These are phyloP conservation scores for Rosalia funebris DNA, from an alignment of 2,888 invertebrate species.

Conservation along the genomic window DNA sequence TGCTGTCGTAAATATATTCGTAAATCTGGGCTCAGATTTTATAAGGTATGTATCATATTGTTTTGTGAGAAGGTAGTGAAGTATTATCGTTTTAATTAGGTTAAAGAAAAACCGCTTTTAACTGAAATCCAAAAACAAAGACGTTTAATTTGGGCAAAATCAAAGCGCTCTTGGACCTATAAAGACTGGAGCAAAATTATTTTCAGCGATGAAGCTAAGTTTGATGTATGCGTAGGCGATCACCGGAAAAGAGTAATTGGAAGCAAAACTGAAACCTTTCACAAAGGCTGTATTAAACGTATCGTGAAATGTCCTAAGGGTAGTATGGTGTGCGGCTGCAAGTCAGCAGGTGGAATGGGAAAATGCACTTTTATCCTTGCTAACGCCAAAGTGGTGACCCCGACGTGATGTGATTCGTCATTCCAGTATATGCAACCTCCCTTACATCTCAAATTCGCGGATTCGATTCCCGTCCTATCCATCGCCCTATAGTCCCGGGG, in stretches of 20 bases:
- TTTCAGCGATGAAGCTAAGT: slow-evolving; percentile 10
- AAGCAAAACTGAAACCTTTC: slow-evolving; percentile 5
- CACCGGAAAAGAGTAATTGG: slow-evolving; percentile 2
- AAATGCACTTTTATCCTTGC: slow-evolving; percentile 14
- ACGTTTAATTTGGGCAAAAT: slow-evolving; percentile 14
- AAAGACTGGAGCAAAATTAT: slow-evolving; percentile 8
- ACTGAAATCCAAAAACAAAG: neutral
- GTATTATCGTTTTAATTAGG: slow-evolving; percentile 10
- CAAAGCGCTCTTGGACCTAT: slow-evolving; percentile 9
- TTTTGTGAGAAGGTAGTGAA: slow-evolving; percentile 7
- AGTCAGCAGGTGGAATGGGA: slow-evolving; percentile 21
- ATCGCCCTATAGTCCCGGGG: no score
- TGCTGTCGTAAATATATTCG: neutral
- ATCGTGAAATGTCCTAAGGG: slow-evolving; percentile 13
- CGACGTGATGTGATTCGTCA: no score
- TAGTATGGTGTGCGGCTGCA: slow-evolving; percentile 24
- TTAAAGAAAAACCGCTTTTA: slow-evolving; percentile 6
- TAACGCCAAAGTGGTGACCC: slow-evolving; percentile 14
- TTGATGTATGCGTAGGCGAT: slow-evolving; percentile 8
- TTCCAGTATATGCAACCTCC: no score
- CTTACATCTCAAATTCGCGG: no score
- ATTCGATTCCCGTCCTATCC: no score
- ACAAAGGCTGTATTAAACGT: slow-evolving; percentile 56
- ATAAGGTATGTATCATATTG: neutral
- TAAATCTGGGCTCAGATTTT: neutral